Conservation (phyloP, 2,113 vertebrate species). For the Petaurus breviceps region DNA sequence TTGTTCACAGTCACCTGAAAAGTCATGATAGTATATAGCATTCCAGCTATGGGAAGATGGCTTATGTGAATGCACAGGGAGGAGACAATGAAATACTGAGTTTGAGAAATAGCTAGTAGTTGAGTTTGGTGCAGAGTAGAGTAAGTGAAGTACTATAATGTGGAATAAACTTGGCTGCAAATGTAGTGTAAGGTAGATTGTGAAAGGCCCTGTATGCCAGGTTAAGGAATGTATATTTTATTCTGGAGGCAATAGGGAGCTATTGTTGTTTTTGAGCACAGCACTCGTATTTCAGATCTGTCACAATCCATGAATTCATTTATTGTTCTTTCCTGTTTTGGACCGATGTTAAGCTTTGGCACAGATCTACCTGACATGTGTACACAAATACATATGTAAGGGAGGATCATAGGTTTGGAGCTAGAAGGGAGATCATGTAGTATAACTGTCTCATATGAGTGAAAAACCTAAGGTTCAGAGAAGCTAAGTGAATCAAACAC, state of each 20-base stretch:
- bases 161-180: background rate
- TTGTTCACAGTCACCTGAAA: background rate
- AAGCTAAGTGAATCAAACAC: background rate
- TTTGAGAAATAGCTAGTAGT: background rate
- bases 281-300: background rate
- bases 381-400: too few relatives aligned
- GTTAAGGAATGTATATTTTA: background rate
- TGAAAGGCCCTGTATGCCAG: background rate
- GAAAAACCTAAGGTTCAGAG: background rate
- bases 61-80: background rate
- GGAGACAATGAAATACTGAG: background rate
- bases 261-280: background rate
- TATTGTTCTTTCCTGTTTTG: background rate
- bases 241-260: background rate
- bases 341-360: rapidly evolving
- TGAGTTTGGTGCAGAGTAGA: background rate
- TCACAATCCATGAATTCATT: background rate
- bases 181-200: background rate
- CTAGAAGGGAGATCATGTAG: background rate
- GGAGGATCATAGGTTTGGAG: background rate
- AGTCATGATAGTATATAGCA: background rate
- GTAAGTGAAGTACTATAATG: background rate
- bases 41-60: background rate
- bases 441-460: background rate
- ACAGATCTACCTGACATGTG: background rate